A percentile compares a stretch with the other conserved stretches of the same genome.
phyloP scores from a whole-genome alignment of 2,113 vertebrate genomes.

The Camelus dromedarius region DNA sequence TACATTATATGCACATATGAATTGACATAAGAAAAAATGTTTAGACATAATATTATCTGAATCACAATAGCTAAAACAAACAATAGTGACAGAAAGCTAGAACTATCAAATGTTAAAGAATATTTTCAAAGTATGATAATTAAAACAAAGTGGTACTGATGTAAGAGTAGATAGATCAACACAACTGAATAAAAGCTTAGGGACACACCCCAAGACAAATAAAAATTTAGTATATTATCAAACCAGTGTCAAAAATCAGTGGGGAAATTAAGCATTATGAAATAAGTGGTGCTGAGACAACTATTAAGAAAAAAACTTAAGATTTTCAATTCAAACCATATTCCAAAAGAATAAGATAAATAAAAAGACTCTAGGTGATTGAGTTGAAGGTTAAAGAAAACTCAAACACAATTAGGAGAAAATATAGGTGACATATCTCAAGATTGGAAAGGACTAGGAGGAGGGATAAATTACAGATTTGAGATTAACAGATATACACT shows the following conservation, averaged over 20 bases:
- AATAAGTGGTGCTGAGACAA: not conserved
- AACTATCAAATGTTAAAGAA: slow-evolving; percentile 19
- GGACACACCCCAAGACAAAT: slow-evolving; percentile 12
- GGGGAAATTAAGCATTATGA: slow-evolving; percentile 1
- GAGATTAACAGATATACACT: no score
- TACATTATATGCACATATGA: not conserved
- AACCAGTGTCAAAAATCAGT: slow-evolving; percentile 12
- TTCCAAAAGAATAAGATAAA: slow-evolving; percentile 42
- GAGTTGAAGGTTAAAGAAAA: slow-evolving; percentile 51
- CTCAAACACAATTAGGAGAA: slow-evolving; percentile 17
- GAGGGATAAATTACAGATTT: no score
- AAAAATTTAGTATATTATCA: slow-evolving; percentile 53
- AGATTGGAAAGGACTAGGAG: not conserved
- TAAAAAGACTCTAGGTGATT: not conserved
- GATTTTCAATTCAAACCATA: slow-evolving; percentile 25
- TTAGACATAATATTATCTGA: not conserved
- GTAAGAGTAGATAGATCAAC: slow-evolving; percentile 1
- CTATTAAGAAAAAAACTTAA: slow-evolving; percentile 40
- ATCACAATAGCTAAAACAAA: slow-evolving; percentile 49
- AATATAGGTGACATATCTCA: not conserved
- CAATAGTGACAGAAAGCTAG: not conserved
- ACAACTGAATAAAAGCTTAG: slow-evolving; percentile 47
- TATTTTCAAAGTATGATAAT: slow-evolving; percentile 51
- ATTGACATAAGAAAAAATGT: not conserved
- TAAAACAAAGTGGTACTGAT: not conserved